These are phyloP conservation scores for Iselma pallidipennis DNA, from an alignment of 2,888 invertebrate genomes.

Conservation along the genomic window DNA sequence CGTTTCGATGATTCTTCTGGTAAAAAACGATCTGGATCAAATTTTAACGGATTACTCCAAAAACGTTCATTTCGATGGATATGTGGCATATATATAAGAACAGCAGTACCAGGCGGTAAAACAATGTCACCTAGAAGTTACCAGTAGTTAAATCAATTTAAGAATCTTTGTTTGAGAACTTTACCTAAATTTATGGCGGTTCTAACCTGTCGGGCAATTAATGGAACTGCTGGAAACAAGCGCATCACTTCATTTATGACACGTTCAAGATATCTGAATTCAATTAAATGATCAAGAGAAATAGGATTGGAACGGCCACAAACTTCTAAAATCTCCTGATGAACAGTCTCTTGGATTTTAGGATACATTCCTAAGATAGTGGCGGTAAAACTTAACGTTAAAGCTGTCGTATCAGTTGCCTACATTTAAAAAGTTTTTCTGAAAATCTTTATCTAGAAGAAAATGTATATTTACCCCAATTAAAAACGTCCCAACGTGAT, in stretches of 20 bases:
- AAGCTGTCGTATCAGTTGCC: constrained; percentile 26
- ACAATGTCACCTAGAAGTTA: constrained; percentile 56
- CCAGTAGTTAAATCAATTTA: neutral
- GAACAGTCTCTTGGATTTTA: constrained; percentile 22
- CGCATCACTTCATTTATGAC: constrained; percentile 28
- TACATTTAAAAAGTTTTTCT: constrained; percentile 3
- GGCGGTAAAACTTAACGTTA: constrained; percentile 18
- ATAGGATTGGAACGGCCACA: constrained; percentile 11
- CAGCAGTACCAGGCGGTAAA: constrained; percentile 58
- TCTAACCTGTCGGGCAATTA: constrained; percentile 12
- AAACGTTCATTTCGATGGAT: constrained; percentile 58
- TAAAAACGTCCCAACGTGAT: constrained; percentile 27
- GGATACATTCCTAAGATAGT: constrained; percentile 27
- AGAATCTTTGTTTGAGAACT: no score
- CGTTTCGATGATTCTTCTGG: constrained; percentile 54
- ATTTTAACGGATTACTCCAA: constrained; percentile 61
- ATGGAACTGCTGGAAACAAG: constrained; percentile 21
- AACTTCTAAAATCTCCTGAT: constrained; percentile 22
- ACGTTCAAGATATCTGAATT: constrained; percentile 22
- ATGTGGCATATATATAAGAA: constrained; percentile 54
- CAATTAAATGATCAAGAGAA: constrained; percentile 14
- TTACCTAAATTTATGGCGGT: constrained; percentile 26
- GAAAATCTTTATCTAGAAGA: no score
- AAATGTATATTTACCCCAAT: constrained; percentile 27
- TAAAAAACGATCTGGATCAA: constrained; percentile 63